Evolutionary conservation across 2,797 vertebrate species (phyloP), one percentile per base, ranked within the genome.

Genomic region (Serranus cabrilla): DNA sequence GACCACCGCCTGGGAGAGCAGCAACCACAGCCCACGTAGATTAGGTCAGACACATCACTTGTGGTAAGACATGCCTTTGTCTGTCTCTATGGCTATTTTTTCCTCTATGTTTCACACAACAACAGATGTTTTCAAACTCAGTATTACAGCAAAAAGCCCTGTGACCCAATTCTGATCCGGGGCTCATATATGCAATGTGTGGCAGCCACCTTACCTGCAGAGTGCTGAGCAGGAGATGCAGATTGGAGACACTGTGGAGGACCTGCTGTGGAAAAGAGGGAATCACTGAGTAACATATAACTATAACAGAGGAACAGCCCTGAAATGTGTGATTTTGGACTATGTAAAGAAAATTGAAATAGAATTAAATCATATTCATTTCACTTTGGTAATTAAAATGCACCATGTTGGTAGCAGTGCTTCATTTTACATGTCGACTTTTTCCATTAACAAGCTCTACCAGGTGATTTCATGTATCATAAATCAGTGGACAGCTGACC

Each of bases 211-310:
- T 20, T 91, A 99, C 98, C 97, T 99, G 97, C 84, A 99, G 93
- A 45, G 94, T 91, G 87, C 91, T 97, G 81, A 99, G 96, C 80
- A 98, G 95, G 31, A 96, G 94, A 17, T 98, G 96, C 54, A 99
- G 96, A 71, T 94, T 95, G 78, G 95, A 93, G 55, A 99, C 96
- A 46, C 96, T 97, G 81, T 95, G 93, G 64, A 98, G 94, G 62
- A 99, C 94, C 90, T 98, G 96, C 97, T 98, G 94, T 63, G 16
- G 87, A 81, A 81, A 64, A 86, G 88, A 83, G 84, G 31, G 84
- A 5, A 57, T 25, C 56, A 62, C 25, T 76, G 70, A 88, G 58
- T 8, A 65, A 68, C 65, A 40, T 4, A n/a, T n/a, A 18, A 78
- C 20, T 16, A 57, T 16, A 42, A 34, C 34, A 34, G 34, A 34